phyloP scores from a whole-genome alignment of 2,797 vertebrate species.

The Gorsachius magnificus region DNA sequence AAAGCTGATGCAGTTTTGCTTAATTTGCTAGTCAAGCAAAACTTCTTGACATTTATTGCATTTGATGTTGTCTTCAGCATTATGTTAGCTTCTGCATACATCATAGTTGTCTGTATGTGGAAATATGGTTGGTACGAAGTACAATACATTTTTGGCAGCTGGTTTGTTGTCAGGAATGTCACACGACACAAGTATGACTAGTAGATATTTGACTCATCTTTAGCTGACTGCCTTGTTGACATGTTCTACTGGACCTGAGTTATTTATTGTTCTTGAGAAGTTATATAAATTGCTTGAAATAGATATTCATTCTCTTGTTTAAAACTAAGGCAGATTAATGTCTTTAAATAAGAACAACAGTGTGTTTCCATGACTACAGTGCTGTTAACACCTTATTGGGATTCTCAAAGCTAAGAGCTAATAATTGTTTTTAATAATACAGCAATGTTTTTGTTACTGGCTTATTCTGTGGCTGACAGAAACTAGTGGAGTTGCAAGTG shows the following conservation, averaged over 20 bases:
- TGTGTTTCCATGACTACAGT: slow-evolving; percentile 4
- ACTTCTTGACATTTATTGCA: not conserved
- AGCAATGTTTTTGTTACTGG: not conserved
- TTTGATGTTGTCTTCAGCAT: not conserved
- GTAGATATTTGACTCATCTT: slow-evolving; percentile 10
- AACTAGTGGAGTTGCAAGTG: not conserved
- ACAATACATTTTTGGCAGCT: not conserved
- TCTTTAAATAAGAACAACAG: not conserved
- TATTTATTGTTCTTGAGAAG: not conserved
- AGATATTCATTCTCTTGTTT: not conserved
- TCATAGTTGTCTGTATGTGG: not conserved
- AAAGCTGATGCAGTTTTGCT: not conserved
- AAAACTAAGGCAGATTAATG: not conserved
- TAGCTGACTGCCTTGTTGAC: not conserved
- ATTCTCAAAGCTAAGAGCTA: slow-evolving; percentile 18
- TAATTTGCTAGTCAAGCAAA: not conserved
- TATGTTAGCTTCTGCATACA: not conserved
- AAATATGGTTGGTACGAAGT: not conserved
- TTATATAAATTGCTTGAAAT: not conserved
- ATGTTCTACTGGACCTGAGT: not conserved
- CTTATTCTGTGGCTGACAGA: not conserved
- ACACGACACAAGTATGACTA: not conserved
- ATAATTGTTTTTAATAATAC: not conserved
- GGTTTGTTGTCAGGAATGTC: not conserved
- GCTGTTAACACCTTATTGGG: not conserved